Evolutionary conservation across 37 sponge, comb jelly and placozoan genomes (phyloP).

Genomic region (Beroe forskalii): DNA sequence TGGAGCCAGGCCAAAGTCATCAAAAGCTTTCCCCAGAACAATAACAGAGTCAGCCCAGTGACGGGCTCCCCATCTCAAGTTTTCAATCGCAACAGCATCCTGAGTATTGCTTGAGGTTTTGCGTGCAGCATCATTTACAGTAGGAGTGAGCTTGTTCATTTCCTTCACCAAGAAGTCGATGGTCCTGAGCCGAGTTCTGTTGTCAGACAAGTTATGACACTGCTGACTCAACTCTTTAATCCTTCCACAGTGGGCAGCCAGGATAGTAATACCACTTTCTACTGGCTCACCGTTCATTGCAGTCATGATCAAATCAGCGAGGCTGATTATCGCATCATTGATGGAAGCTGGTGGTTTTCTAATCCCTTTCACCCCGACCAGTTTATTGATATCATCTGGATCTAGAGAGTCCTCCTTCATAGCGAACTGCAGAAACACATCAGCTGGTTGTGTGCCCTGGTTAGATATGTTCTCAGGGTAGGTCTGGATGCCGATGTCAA

Average conservation of each 20-base stretch:
- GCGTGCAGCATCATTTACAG: conserved; percentile 35
- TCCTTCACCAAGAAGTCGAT: conserved; percentile 45
- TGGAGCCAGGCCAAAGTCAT: conserved; percentile 57
- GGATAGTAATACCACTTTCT: conserved; percentile 45
- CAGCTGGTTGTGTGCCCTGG: background rate
- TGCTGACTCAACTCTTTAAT: conserved; percentile 32
- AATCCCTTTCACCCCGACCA: conserved; percentile 49
- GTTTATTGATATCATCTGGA: conserved; percentile 60
- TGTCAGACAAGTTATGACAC: conserved; percentile 53
- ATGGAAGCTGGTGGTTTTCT: conserved; percentile 62
- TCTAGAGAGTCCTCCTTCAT: conserved; percentile 62
- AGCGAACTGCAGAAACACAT: conserved; percentile 33
- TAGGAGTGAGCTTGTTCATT: conserved; percentile 56
- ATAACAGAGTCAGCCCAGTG: conserved; percentile 64
- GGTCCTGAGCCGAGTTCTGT: conserved; percentile 24
- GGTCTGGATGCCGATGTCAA: conserved; percentile 52
- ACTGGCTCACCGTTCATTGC: conserved; percentile 39
- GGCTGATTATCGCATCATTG: conserved; percentile 45
- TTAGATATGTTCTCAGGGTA: conserved; percentile 40
- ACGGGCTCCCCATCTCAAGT: conserved; percentile 46
- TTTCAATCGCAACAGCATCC: conserved; percentile 32
- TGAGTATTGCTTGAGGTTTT: conserved; percentile 28
- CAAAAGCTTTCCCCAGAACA: conserved; percentile 58
- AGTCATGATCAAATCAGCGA: conserved; percentile 48
- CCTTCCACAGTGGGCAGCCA: conserved; percentile 44